Evolutionary conservation across 2,797 vertebrate species (phyloP).

Genomic region (Pseudochirops cupreus): DNA sequence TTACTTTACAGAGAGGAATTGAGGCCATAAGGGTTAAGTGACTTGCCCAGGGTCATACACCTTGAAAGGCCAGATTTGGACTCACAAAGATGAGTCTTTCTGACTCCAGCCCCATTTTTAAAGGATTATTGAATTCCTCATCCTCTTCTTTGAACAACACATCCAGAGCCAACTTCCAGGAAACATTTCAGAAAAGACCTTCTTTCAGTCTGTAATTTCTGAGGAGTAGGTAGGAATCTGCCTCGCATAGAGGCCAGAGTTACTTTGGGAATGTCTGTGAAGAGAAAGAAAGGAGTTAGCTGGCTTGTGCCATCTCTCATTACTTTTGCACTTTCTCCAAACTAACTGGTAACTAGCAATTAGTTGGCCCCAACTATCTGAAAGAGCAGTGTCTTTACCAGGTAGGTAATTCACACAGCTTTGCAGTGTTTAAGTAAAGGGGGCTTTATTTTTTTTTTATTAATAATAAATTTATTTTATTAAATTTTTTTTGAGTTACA

Average conservation of each 20-base stretch:
- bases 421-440: neutral
- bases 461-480: no score
- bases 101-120: neutral
- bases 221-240: neutral
- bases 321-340: neutral
- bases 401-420: neutral
- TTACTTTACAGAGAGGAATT: neutral
- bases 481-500: no score
- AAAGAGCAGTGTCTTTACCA: neutral
- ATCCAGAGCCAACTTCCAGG: neutral
- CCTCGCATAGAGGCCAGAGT: neutral
- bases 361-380: neutral
- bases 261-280: neutral
- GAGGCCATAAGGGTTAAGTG: neutral
- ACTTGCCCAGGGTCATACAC: neutral
- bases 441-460: no score
- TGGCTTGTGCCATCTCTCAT: neutral
- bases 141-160: neutral
- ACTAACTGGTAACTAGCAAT: accelerated
- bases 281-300: neutral
- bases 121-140: neutral
- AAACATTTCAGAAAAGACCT: no score
- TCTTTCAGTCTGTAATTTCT: neutral
- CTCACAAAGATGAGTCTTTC: neutral
- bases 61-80: neutral